Percentiles rank a stretch among this genome's conserved stretches.
Evolutionary conservation across 2,113 vertebrate species (phyloP).

Genomic region (Gymnorhina tibicen): DNA sequence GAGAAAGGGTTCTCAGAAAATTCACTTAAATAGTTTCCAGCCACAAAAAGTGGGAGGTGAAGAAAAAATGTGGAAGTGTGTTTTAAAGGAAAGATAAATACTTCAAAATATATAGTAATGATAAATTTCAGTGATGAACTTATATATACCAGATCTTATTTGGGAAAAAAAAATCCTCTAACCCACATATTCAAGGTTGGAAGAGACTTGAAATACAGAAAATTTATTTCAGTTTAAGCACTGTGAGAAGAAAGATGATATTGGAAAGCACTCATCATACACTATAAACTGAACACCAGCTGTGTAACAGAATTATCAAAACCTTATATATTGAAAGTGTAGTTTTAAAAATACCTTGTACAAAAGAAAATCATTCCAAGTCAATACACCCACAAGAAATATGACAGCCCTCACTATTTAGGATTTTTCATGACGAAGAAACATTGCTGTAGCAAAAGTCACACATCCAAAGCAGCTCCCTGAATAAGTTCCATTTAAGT

Average conservation of each 20-base stretch:
- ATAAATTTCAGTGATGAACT: not conserved
- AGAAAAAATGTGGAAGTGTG: rapidly evolving
- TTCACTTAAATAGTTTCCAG: not conserved
- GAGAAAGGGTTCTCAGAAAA: not conserved
- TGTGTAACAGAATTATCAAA: not conserved
- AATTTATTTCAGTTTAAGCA: not conserved
- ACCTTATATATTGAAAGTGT: not conserved
- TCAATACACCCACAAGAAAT: not conserved
- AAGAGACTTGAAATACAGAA: not conserved
- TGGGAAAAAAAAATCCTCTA: not conserved
- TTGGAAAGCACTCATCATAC: not conserved
- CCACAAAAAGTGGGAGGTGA: not conserved
- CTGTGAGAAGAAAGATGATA: not conserved
- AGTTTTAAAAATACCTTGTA: not conserved
- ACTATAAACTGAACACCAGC: not conserved
- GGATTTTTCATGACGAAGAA: not conserved
- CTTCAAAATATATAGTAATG: not conserved
- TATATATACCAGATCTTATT: not conserved
- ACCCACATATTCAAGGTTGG: not conserved
- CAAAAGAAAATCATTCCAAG: not conserved
- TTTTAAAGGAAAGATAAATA: not conserved
- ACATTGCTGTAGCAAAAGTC: not conserved
- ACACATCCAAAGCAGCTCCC: not conserved
- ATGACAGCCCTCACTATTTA: not conserved
- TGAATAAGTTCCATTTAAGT: not conserved